These are phyloP conservation scores for Drymonia ruficornis DNA, from an alignment of 2,888 invertebrate genomes.

Conservation along the genomic window DNA sequence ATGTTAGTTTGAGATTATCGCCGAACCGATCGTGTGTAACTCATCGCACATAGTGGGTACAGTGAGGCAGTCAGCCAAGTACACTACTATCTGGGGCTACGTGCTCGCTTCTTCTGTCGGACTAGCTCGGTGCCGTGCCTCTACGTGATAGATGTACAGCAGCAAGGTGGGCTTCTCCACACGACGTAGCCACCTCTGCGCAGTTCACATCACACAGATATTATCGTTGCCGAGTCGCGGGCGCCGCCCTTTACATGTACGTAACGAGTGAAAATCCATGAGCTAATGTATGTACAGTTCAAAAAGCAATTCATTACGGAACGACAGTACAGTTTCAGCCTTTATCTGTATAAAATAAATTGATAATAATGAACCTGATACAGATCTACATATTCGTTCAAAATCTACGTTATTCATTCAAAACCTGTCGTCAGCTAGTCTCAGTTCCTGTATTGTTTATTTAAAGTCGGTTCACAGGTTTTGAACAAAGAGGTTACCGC, in stretches of 20 bases:
- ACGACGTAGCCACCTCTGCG: neutral
- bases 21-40: slow-evolving; percentile 31
- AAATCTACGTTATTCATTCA: slow-evolving; percentile 80
- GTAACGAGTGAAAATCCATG: slow-evolving; percentile 45
- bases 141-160: slow-evolving; percentile 46
- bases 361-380: slow-evolving; percentile 52
- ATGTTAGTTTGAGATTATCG: slow-evolving; percentile 43
- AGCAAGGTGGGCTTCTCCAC: slow-evolving; percentile 12
- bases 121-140: slow-evolving; percentile 42
- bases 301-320: slow-evolving; percentile 59
- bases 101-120: slow-evolving; percentile 40
- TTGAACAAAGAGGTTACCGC: slow-evolving; percentile 79
- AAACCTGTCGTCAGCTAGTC: slow-evolving; percentile 78
- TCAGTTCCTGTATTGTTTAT: slow-evolving; percentile 74
- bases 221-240: neutral
- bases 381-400: slow-evolving; percentile 69
- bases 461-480: slow-evolving; percentile 78
- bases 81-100: slow-evolving; percentile 47
- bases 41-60: slow-evolving; percentile 38
- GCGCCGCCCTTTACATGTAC: slow-evolving; percentile 20
- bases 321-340: slow-evolving; percentile 67
- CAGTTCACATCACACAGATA: neutral
- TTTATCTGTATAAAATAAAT: slow-evolving; percentile 58
- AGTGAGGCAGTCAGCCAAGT: slow-evolving; percentile 62
- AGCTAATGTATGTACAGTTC: slow-evolving; percentile 66